Evolutionary conservation across 1,140 invertebrate species (phyloP).

Genomic region (Drosophila navojoa): DNA sequence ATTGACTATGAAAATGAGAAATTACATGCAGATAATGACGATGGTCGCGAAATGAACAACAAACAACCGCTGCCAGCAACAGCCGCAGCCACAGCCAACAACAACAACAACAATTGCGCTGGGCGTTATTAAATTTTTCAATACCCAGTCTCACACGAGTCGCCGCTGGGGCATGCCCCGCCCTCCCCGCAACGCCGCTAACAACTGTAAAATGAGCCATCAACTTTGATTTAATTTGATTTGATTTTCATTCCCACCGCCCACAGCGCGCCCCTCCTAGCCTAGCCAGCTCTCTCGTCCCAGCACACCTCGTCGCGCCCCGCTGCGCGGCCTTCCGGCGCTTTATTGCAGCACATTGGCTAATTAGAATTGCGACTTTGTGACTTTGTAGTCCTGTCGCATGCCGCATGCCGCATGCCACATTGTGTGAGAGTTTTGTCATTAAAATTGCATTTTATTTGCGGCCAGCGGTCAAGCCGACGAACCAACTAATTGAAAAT

Average conservation of each 20-base stretch:
- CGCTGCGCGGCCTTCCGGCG: slow-evolving; percentile 45
- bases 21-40: slow-evolving; percentile 82
- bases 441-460: slow-evolving; percentile 71
- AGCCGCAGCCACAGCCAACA: slow-evolving; percentile 6
- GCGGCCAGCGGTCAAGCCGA: slow-evolving; percentile 46
- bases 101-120: slow-evolving; percentile 19
- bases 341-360: slow-evolving; percentile 67
- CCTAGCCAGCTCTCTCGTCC: background rate
- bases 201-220: slow-evolving; percentile 62
- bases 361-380: slow-evolving; percentile 68
- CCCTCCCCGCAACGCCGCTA: slow-evolving; percentile 7
- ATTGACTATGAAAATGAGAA: slow-evolving; percentile 84
- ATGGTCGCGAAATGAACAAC: slow-evolving; percentile 76
- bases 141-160: background rate
- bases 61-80: slow-evolving; percentile 36
- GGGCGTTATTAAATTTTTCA: slow-evolving; percentile 54
- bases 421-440: slow-evolving; percentile 58
- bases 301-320: slow-evolving; percentile 18
- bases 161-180: background rate
- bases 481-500: slow-evolving; percentile 25
- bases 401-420: slow-evolving; percentile 9
- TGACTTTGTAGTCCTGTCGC: slow-evolving; percentile 55
- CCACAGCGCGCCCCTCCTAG: background rate
- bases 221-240: slow-evolving; percentile 77
- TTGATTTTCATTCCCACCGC: slow-evolving; percentile 59